A percentile compares a stretch with the other conserved stretches of the same genome.
Evolutionary conservation across 2,888 invertebrate species (phyloP).

Genomic region (Orchestes rusci): DNA sequence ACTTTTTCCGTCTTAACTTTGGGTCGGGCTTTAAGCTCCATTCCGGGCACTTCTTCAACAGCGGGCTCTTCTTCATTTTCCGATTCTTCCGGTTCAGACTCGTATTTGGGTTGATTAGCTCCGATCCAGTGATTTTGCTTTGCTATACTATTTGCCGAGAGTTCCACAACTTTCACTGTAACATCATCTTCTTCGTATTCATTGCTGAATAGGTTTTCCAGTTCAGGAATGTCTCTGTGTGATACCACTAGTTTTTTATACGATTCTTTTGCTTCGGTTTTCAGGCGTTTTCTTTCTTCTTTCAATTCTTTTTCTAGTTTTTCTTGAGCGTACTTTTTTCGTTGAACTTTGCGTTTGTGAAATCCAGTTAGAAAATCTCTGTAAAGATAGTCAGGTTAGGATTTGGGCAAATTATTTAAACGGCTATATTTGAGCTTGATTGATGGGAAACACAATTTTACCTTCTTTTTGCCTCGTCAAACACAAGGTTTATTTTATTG

Average conservation of each 20-base stretch:
- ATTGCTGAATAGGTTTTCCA: constrained; percentile 59
- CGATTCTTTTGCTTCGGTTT: constrained; percentile 64
- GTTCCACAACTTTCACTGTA: constrained; percentile 69
- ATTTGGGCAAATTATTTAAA: too few relatives aligned
- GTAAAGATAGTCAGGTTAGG: constrained; percentile 31
- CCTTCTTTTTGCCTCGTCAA: constrained; percentile 55
- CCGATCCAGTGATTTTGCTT: constrained; percentile 67
- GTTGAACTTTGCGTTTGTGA: constrained; percentile 69
- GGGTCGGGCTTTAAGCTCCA: constrained; percentile 40
- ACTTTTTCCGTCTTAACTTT: constrained; percentile 29
- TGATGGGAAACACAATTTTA: too few relatives aligned
- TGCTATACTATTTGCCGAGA: constrained; percentile 64
- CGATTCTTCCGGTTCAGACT: constrained; percentile 33
- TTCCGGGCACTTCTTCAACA: constrained; percentile 42
- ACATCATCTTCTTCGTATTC: constrained; percentile 72
- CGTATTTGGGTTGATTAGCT: constrained; percentile 50
- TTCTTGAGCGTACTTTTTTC: constrained; percentile 67
- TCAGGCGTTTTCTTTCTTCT: constrained; percentile 68
- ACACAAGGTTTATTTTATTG: constrained; percentile 50
- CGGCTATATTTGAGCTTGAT: too few relatives aligned
- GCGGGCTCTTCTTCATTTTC: constrained; percentile 30
- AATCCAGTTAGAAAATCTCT: constrained; percentile 79
- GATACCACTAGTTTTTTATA: constrained; percentile 69
- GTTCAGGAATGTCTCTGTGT: constrained; percentile 60
- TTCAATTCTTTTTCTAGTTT: constrained; percentile 63